Percentiles rank a stretch among this genome's conserved stretches.
Conservation (phyloP, 2,113 vertebrate species). For the Chloropsis hardwickii region DNA sequence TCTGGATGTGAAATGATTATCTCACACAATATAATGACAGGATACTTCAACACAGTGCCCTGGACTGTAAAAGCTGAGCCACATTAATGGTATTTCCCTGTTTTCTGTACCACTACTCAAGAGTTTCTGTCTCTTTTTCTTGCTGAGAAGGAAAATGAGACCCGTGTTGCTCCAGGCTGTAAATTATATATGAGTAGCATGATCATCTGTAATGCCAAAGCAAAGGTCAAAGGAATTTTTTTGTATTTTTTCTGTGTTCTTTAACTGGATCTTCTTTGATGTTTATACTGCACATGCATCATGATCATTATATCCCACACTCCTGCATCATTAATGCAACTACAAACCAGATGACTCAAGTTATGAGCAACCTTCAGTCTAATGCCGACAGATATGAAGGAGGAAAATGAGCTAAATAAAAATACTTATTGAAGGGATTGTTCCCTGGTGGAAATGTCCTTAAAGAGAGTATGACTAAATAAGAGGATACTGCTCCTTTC, state of each 20-base stretch:
- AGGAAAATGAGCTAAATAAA: conserved; percentile 44
- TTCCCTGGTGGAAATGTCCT: neutral
- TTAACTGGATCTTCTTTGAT: conserved; percentile 61
- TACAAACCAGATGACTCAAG: conserved; percentile 1
- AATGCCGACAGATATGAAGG: neutral
- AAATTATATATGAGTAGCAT: conserved; percentile 57
- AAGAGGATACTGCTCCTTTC: neutral
- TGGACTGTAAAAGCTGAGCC: neutral
- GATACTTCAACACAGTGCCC: neutral
- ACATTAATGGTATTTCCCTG: neutral
- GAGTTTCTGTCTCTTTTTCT: neutral
- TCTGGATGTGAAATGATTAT: neutral
- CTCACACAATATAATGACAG: neutral
- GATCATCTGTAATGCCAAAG: conserved; percentile 5
- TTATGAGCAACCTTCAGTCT: conserved; percentile 18
- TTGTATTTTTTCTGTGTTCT: neutral
- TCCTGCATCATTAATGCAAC: conserved; percentile 51
- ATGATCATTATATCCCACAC: neutral
- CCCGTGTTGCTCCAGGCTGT: conserved; percentile 10
- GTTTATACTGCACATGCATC: conserved; percentile 23
- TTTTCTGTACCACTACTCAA: neutral
- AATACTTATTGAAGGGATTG: neutral
- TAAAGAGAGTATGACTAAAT: neutral
- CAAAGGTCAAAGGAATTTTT: conserved; percentile 46
- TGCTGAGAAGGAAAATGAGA: neutral